Base-by-base conservation (phyloP, 1,140 invertebrate species). In the Atta cephalotes region DNA sequence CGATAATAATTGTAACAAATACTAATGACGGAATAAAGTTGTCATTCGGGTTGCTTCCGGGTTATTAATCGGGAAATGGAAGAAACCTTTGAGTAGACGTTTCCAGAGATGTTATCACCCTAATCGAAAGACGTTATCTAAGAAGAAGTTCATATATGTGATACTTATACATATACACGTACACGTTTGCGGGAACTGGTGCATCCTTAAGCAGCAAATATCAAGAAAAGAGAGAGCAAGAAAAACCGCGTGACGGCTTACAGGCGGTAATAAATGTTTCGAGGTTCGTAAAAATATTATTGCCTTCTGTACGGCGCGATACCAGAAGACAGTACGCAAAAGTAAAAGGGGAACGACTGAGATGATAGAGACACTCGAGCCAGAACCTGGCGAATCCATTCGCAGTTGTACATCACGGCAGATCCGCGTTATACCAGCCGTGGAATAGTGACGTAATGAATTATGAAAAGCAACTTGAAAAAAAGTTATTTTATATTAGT, bases 241-340 rank as follows among this genome's bases (percentile, higher is more conserved):
- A 90, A 90, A 94, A 93, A 91, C 79, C 72, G 77, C 74, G 78
- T 89, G 85, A 89, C 90, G 85, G 88, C 53, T 68, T 89, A 88
- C 79, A 90, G 92, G 91, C 88, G 91, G 93, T 92, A 94, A 95
- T 95, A 95, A 95, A 95, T 95, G 93, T 94, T 94, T 94, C 93
- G 94, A 93, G 92, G 93, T 93, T 95, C 94, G 93, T 95, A 95
- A 94, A 95, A 94, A 93, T 90, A 92, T 94, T 95, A 94, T 94
- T 93, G 90, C 93, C 87, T 93, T 92, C 90, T 91, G 89, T 89
- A 88, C 90, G 89, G 71, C 80, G 86, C 70, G 87, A 88, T 92
- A 90, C 78, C 90, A 71, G 74, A 87, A 87, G 88, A 91, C 87
- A 88, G 77, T 60, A 68, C 85, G 87, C 81, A 82, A 88, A 88